These are phyloP conservation scores for Oostethus manadensis DNA, from an alignment of 2,113 vertebrate genomes.

Conservation along the genomic window DNA sequence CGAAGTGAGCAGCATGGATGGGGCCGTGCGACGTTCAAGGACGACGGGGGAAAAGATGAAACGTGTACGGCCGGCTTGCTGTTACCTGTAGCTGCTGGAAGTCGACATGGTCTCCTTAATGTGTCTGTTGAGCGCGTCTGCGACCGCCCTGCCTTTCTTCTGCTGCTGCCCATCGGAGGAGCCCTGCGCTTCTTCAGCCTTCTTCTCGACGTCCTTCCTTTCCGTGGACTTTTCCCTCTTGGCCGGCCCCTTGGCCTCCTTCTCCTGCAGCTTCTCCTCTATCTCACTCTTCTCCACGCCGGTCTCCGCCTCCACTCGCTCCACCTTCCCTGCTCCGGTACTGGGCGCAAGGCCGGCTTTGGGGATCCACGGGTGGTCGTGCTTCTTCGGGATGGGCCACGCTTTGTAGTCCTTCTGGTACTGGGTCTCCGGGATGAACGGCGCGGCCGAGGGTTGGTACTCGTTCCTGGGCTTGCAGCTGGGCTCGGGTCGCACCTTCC, in stretches of 20 bases:
- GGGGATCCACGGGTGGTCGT: slow-evolving; percentile 96
- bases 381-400: slow-evolving; percentile 89
- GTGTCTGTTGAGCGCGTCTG: slow-evolving; percentile 88
- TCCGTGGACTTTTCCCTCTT: slow-evolving; percentile 60
- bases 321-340: slow-evolving; percentile 18
- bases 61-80: too few species aligned
- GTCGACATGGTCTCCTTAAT: slow-evolving; percentile 85
- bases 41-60: neutral
- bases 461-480: slow-evolving; percentile 90
- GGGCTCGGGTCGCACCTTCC: slow-evolving; percentile 89
- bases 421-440: slow-evolving; percentile 87
- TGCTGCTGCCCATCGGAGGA: too few species aligned
- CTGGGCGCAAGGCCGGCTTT: slow-evolving; percentile 70
- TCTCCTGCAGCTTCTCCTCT: slow-evolving; percentile 73
- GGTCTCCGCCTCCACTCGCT: slow-evolving; percentile 57
- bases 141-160: slow-evolving; percentile 74
- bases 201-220: slow-evolving; percentile 43
- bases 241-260: slow-evolving; percentile 42
- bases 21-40: neutral
- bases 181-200: slow-evolving; percentile 48
- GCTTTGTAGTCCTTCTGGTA: slow-evolving; percentile 97
- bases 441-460: slow-evolving; percentile 82
- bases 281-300: slow-evolving; percentile 76
- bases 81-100: slow-evolving; percentile 87
- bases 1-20: neutral